Base-by-base conservation (phyloP, 2,797 vertebrate species). In the Gephyroberyx darwinii region DNA sequence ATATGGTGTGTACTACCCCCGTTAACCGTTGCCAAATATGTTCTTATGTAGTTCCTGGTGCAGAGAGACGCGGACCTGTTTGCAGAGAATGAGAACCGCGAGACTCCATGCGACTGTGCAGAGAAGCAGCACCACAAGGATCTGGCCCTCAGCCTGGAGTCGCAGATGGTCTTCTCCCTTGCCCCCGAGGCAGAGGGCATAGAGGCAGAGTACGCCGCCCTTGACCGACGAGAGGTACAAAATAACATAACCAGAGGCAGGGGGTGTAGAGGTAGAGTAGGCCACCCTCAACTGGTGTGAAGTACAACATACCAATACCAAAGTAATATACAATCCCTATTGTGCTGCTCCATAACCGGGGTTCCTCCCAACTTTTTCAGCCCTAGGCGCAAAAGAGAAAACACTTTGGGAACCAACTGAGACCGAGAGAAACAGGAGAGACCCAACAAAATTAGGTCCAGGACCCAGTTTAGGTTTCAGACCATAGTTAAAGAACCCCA, bases 51-150 rank as follows among this genome's bases (percentile, higher is more conserved):
- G 98, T 92, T 96, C 76, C 91, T 99, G 79, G 95, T 99, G 89
- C 96, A 95, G 89, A 95, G 95, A 81, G 93, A 96, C 79, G 96
- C 96, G 48, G 96, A 98, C 89, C 93, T 99, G 90, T 99, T 99
- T 93, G 94, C 95, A 3, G 98, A 99, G 91, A 99, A 99, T 67
- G 96, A 99, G 85, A 96, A 96, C 90, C 96, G 96, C 84, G 97
- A 98, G 93, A 99, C 98, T 63, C 98, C 98, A 22, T 99, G 98
- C 89, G 98, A 99, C 92, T 98, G 96, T 92, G 97, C 98, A 22
- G 98, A 99, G 91, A 97, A 96, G 85, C 97, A 98, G 72, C 97
- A 96, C 90, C 96, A 99, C 93, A 97, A 98, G 92, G 97, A 99
- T 77, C 86, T 99, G 91, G 98, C 98, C 65, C 95, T 99, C 60